These are phyloP conservation scores for Limnephilus lunatus DNA, from an alignment of 2,888 invertebrate species.

Conservation along the genomic window DNA sequence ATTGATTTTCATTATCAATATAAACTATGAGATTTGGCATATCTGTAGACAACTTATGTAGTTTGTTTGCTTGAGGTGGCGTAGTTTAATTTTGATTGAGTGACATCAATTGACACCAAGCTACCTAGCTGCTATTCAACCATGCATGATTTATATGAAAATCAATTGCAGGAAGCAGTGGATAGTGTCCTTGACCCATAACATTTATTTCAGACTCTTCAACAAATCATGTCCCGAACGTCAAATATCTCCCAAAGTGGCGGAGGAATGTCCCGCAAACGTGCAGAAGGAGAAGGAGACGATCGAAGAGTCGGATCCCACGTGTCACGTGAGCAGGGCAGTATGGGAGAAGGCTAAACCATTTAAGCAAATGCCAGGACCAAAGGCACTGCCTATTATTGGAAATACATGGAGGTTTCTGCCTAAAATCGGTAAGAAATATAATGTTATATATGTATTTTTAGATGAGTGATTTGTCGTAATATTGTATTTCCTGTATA, in stretches of 20 bases:
- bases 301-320: not conserved
- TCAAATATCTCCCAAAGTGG: not conserved
- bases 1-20: too few species aligned
- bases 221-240: conserved; percentile 36
- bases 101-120: not conserved
- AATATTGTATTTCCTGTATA: not conserved
- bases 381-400: conserved; percentile 72
- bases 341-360: conserved; percentile 68
- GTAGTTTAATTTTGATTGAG: not conserved
- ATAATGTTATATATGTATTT: too few species aligned
- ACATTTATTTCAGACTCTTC: conserved; percentile 7
- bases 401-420: conserved; percentile 70
- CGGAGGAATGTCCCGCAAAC: conserved; percentile 30
- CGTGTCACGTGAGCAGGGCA: conserved; percentile 52
- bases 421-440: conserved; percentile 67
- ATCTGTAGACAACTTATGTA: not conserved
- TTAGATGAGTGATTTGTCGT: not conserved
- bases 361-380: conserved; percentile 75
- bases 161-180: not conserved
- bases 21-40: not conserved
- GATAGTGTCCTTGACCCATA: not conserved
- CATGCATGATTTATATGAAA: not conserved
- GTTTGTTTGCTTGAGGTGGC: not conserved
- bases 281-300: not conserved
- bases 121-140: not conserved